These are phyloP conservation scores for Syngnathoides biaculeatus DNA, from an alignment of 2,113 vertebrate species.

Conservation along the genomic window DNA sequence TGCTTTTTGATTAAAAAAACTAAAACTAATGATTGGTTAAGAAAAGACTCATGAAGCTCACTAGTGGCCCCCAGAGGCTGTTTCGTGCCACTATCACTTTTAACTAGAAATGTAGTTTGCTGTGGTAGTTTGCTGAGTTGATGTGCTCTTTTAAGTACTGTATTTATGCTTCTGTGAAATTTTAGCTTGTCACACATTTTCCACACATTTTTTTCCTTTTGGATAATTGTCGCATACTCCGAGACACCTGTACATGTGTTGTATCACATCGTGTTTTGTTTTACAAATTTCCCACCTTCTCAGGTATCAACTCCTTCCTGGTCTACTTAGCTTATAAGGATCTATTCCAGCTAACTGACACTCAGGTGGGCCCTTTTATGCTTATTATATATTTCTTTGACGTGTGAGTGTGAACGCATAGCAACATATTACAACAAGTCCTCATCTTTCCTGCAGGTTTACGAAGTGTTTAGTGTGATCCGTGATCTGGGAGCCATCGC, in stretches of 20 bases:
- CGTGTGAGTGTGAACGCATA: background rate
- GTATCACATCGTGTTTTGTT: background rate
- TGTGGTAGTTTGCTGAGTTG: background rate
- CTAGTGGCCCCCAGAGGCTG: background rate
- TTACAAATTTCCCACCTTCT: background rate
- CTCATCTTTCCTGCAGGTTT: constrained; percentile 77
- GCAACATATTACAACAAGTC: background rate
- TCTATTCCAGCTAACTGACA: constrained; percentile 90
- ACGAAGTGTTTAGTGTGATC: constrained; percentile 93
- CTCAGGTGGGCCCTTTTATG: constrained; percentile 78
- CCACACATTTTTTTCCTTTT: background rate
- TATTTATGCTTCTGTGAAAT: background rate
- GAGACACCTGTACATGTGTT: background rate
- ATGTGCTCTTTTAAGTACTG: background rate
- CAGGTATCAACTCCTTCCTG: constrained; percentile 96
- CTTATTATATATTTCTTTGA: background rate
- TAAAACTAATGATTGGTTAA: background rate
- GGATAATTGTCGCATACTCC: background rate
- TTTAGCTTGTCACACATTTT: background rate
- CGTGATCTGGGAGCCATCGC: constrained; percentile 93
- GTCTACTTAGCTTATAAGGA: constrained; percentile 98
- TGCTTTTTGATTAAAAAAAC: background rate
- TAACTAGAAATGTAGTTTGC: background rate
- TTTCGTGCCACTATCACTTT: background rate
- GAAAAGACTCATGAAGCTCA: background rate